These are phyloP conservation scores for Uropsilus gracilis DNA, from an alignment of 2,113 vertebrate genomes.

Conservation along the genomic window DNA sequence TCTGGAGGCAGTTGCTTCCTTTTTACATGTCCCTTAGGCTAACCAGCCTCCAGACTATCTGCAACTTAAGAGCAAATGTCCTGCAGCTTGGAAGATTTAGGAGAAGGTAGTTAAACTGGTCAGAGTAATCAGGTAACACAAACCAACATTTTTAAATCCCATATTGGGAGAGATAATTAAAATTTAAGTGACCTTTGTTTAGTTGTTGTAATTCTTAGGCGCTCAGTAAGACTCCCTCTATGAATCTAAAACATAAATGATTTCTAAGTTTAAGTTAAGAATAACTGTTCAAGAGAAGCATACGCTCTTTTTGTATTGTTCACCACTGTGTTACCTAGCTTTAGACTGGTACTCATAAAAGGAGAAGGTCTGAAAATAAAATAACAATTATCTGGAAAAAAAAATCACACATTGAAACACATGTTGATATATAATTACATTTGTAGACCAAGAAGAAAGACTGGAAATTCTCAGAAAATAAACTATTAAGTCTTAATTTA, in stretches of 20 bases:
- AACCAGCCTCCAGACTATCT: neutral
- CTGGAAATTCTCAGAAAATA: constrained; percentile 38
- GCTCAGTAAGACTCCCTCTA: neutral
- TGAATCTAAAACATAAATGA: constrained; percentile 8
- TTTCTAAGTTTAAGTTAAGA: constrained; percentile 24
- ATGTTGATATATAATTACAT: constrained; percentile 14
- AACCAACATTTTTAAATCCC: constrained; percentile 11
- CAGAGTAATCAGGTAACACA: neutral
- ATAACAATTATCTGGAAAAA: constrained; percentile 27
- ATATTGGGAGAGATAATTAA: neutral
- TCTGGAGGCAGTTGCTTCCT: neutral
- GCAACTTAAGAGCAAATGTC: neutral
- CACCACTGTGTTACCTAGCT: neutral
- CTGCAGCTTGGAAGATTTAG: neutral
- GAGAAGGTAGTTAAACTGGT: neutral
- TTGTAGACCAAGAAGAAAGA: neutral
- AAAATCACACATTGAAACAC: constrained; percentile 30
- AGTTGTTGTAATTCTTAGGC: neutral
- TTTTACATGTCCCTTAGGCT: neutral
- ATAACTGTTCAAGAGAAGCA: neutral
- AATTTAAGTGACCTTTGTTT: neutral
- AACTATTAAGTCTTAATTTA: constrained; percentile 16
- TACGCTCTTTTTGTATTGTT: neutral
- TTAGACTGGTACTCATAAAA: neutral
- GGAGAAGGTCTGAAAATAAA: constrained; percentile 48